These are phyloP conservation scores for Monarcha castaneiventris DNA, from an alignment of 2,113 vertebrate genomes.

Conservation along the genomic window DNA sequence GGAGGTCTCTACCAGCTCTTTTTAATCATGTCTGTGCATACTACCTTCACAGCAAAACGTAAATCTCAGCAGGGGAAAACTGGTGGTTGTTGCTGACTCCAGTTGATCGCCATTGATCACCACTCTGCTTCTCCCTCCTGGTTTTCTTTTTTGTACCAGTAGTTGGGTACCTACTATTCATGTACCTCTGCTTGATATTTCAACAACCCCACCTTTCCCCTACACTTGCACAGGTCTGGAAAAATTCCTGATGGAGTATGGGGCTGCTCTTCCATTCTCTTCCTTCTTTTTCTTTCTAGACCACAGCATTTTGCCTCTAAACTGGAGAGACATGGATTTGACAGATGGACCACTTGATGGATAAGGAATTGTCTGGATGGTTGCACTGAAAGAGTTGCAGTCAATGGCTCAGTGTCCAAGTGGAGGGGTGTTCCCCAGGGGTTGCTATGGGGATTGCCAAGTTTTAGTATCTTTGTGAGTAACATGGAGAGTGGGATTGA, in stretches of 20 bases:
- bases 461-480: neutral
- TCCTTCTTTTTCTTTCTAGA: neutral
- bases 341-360: rapidly evolving
- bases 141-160: neutral
- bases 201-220: neutral
- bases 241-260: neutral
- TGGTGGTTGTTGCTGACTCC: neutral
- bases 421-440: neutral
- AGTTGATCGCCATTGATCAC: neutral
- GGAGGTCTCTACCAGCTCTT: neutral
- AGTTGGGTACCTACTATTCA: neutral
- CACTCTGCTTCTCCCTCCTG: neutral
- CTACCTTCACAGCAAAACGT: neutral
- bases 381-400: neutral
- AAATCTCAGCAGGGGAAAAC: neutral
- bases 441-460: neutral
- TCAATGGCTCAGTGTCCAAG: neutral
- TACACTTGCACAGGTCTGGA: neutral
- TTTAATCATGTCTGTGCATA: neutral
- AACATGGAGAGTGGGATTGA: neutral
- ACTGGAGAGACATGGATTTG: neutral
- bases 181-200: neutral
- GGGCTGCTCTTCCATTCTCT: neutral
- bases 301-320: neutral
- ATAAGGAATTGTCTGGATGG: neutral